phyloP scores from a whole-genome alignment of 2,797 vertebrate species.

The Premnoplex brunnescens region DNA sequence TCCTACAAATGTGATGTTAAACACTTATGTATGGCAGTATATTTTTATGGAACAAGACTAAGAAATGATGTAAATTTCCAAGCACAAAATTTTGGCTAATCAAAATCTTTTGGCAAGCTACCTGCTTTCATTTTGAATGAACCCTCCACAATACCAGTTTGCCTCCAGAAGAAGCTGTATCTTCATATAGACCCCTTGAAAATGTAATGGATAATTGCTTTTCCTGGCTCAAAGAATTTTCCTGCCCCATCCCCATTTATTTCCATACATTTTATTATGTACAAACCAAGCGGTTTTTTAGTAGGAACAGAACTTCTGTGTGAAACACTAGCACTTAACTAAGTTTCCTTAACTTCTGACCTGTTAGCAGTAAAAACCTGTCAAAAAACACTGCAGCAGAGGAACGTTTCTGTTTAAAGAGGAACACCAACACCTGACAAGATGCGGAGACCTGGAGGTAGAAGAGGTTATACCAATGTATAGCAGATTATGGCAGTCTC shows the following conservation, averaged over 20 bases:
- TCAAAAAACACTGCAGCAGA: neutral
- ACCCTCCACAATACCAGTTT: neutral
- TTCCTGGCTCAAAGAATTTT: neutral
- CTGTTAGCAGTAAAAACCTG: neutral
- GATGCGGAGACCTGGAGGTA: neutral
- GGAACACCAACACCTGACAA: neutral
- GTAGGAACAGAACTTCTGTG: neutral
- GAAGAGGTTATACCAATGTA: neutral
- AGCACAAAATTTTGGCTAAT: slow-evolving; percentile 32
- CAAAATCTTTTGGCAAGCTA: slow-evolving; percentile 33
- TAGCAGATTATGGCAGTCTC: neutral
- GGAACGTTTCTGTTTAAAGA: neutral
- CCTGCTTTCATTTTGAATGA: slow-evolving; percentile 14
- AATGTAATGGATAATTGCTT: neutral
- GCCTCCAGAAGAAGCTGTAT: neutral
- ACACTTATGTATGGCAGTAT: slow-evolving; percentile 44
- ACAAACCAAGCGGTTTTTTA: neutral
- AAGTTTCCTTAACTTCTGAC: neutral
- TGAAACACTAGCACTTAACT: neutral
- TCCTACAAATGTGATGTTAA: slow-evolving; percentile 52
- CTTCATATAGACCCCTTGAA: neutral
- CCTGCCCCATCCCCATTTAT: neutral
- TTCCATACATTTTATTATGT: neutral
- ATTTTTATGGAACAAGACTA: slow-evolving; percentile 51
- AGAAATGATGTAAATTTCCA: slow-evolving; percentile 60